Evolutionary conservation across 2,797 vertebrate species (phyloP).

Genomic region (Smutsia temminckii): DNA sequence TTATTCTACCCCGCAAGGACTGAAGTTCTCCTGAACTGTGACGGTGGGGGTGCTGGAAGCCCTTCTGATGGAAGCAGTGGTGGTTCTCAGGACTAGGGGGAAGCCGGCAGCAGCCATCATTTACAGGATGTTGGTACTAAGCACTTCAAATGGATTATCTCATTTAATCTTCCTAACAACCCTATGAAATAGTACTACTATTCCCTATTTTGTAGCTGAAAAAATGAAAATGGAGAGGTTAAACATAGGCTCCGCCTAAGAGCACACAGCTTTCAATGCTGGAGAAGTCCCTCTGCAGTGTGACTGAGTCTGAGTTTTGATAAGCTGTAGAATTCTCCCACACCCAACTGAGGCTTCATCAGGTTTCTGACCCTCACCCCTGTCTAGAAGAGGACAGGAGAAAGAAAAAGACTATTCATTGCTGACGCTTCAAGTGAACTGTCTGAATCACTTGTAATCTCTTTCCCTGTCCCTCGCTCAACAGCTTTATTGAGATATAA

Average conservation of each 20-base stretch:
- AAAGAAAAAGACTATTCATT: background rate
- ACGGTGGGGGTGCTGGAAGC: background rate
- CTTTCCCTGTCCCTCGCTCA: background rate
- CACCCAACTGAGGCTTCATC: background rate
- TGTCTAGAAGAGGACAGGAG: background rate
- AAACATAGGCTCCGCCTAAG: background rate
- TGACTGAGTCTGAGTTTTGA: background rate
- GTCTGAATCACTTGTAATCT: background rate
- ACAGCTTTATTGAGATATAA: slow-evolving; percentile 26
- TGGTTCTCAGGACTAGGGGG: background rate
- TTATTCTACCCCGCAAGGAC: background rate
- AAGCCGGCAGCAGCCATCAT: background rate
- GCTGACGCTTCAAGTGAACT: background rate
- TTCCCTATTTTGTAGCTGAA: background rate
- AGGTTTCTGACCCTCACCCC: background rate
- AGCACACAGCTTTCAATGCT: background rate
- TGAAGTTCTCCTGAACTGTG: background rate
- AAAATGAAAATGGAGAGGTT: background rate
- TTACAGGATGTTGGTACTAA: background rate
- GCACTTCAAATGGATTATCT: background rate
- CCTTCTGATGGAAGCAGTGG: background rate
- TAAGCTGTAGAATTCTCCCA: background rate
- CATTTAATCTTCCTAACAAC: slow-evolving; percentile 3
- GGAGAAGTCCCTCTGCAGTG: background rate
- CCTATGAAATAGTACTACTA: background rate